Evolutionary conservation across 1,140 invertebrate genomes (phyloP).

Genomic region (Bombus confusus): DNA sequence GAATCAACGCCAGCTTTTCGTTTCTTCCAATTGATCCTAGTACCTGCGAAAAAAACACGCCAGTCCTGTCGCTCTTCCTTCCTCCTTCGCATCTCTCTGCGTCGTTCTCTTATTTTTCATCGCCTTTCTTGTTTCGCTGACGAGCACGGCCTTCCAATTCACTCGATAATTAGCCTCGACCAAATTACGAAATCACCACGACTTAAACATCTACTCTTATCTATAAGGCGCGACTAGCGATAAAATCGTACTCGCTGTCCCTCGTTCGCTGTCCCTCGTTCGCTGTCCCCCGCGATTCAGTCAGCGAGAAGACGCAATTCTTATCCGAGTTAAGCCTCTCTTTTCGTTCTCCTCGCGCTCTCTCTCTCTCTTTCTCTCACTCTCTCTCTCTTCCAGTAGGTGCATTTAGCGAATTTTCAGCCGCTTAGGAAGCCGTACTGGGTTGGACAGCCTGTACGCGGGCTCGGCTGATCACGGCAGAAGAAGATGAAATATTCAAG

Average conservation of each 20-base stretch:
- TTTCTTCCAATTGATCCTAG: too few relatives aligned
- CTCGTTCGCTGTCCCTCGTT: neutral
- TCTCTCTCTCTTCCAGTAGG: neutral
- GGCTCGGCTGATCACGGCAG: slow-evolving; percentile 59
- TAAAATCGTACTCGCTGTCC: neutral
- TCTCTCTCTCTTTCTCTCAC: too few relatives aligned
- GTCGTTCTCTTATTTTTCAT: neutral
- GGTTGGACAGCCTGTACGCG: neutral
- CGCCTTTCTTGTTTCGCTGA: neutral
- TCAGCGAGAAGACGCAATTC: neutral
- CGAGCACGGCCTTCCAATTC: neutral
- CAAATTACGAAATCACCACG: too few relatives aligned
- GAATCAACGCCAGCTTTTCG: neutral
- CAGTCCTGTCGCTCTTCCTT: neutral
- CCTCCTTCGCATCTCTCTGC: neutral
- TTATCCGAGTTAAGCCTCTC: neutral
- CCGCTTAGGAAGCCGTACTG: neutral
- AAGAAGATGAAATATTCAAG: slow-evolving; percentile 79
- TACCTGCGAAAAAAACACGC: too few relatives aligned
- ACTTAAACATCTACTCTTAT: too few relatives aligned
- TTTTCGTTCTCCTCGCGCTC: neutral
- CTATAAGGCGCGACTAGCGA: too few relatives aligned
- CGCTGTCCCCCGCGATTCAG: neutral
- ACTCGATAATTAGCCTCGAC: too few relatives aligned
- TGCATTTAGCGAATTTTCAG: slow-evolving; percentile 24